Evolutionary conservation across 2,113 vertebrate genomes (phyloP).

Genomic region (Cinclus mexicanus): DNA sequence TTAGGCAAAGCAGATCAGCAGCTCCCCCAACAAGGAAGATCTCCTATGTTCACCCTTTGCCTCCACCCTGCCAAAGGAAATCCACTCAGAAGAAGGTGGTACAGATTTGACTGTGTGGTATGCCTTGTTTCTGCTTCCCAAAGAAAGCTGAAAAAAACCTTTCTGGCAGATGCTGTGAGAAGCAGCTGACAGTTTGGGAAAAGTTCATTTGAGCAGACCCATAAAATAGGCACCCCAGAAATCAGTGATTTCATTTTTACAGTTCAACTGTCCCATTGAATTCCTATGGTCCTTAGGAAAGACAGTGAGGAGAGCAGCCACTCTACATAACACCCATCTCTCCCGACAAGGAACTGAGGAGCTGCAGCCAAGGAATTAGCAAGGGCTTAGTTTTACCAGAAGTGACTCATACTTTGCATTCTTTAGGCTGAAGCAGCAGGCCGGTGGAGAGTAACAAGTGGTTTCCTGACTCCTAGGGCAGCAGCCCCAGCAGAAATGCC

Average conservation of each 20-base stretch:
- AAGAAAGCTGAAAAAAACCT: background rate
- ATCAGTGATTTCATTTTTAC: background rate
- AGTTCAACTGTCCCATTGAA: background rate
- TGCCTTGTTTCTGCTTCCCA: background rate
- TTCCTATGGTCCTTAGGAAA: background rate
- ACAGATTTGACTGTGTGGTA: background rate
- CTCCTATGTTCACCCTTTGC: background rate
- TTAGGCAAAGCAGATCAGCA: background rate
- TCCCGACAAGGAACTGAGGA: background rate
- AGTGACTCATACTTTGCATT: background rate
- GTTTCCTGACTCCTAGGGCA: background rate
- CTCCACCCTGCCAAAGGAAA: background rate
- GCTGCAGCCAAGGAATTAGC: background rate
- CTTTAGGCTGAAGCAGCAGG: background rate
- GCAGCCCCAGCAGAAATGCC: background rate
- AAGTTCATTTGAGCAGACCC: background rate
- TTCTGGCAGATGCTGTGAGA: background rate
- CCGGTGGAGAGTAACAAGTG: background rate
- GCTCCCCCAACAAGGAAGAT: accelerated
- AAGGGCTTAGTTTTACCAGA: background rate
- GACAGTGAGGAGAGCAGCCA: background rate
- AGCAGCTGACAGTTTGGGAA: background rate
- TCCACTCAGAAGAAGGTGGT: background rate
- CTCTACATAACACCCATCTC: background rate
- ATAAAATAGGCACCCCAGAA: background rate